These are phyloP conservation scores for Erebia ligea DNA, from an alignment of 2,888 invertebrate genomes.

Conservation along the genomic window DNA sequence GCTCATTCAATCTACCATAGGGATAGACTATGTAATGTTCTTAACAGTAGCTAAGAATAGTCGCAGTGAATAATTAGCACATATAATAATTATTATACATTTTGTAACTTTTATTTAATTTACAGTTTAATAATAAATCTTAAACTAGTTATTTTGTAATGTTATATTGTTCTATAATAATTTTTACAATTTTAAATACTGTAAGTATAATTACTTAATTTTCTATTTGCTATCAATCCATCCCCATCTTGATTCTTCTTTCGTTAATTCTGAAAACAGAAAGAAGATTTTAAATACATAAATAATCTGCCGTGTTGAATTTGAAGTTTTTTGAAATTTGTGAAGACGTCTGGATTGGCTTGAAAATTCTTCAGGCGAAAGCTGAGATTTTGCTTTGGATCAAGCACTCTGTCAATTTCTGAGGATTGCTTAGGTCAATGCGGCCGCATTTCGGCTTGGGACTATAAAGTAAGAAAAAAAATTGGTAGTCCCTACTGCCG, in stretches of 20 bases:
- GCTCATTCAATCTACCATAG: no score
- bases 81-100: neutral
- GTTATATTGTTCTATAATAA: constrained; percentile 7
- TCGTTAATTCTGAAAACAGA: constrained; percentile 44
- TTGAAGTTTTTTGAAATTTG: no score
- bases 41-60: neutral
- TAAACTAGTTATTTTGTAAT: neutral
- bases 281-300: constrained; percentile 12
- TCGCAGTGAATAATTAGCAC: neutral
- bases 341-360: no score
- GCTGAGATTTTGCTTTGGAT: no score
- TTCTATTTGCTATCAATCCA: constrained; percentile 18
- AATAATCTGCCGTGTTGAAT: no score
- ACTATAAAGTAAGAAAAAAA: no score
- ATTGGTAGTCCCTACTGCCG: no score
- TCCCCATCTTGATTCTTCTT: constrained; percentile 40
- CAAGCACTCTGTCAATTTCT: no score
- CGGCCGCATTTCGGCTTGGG: no score
- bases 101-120: neutral
- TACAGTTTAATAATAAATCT: neutral
- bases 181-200: neutral
- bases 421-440: no score
- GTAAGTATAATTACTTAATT: neutral
- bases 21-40: neutral
- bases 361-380: no score